Evolutionary conservation across 2,113 vertebrate species (phyloP).

Genomic region (Taxidea taxus): DNA sequence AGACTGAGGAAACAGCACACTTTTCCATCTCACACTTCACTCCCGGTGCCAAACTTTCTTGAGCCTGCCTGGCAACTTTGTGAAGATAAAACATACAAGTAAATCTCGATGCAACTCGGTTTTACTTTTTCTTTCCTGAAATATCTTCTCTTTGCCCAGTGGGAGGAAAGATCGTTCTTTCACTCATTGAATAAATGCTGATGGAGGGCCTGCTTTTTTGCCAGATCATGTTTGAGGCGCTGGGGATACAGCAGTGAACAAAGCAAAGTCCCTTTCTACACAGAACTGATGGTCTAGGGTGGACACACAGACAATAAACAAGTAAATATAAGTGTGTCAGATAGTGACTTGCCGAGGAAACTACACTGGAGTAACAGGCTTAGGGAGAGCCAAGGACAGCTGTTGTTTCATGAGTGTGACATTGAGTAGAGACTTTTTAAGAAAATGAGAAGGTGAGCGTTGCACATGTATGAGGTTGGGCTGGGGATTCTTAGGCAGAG

Average conservation of each 20-base stretch:
- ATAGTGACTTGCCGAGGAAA: background rate
- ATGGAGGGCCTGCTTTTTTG: background rate
- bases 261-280: background rate
- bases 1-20: background rate
- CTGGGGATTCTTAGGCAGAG: background rate
- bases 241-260: background rate
- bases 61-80: background rate
- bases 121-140: background rate
- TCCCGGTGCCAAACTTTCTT: background rate
- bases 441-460: background rate
- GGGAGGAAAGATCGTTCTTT: background rate
- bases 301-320: background rate
- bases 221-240: background rate
- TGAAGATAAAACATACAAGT: background rate
- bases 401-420: background rate
- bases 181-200: background rate
- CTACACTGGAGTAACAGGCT: background rate
- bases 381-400: background rate
- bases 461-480: background rate
- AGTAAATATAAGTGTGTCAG: background rate
- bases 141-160: background rate
- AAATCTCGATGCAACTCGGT: background rate
- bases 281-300: background rate
- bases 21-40: background rate
- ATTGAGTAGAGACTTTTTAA: background rate